Conservation (phyloP, 2,113 vertebrate genomes). For the Tupaia chinensis region DNA sequence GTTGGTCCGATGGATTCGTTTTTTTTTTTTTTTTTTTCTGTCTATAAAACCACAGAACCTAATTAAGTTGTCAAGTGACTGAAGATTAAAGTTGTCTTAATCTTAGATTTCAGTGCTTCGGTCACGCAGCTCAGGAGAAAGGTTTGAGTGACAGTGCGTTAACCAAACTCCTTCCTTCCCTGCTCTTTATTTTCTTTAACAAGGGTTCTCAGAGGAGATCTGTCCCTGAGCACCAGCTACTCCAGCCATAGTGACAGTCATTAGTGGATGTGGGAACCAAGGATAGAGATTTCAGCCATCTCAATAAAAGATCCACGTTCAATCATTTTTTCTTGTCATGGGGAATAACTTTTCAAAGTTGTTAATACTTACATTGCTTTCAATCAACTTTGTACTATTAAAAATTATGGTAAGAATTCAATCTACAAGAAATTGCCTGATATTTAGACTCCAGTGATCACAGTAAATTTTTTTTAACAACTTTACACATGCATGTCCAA, state of each 20-base stretch:
- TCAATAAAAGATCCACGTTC: background rate
- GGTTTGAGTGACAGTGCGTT: background rate
- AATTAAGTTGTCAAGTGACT: slow-evolving; percentile 67
- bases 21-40: background rate
- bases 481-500: too few relatives aligned
- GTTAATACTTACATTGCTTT: background rate
- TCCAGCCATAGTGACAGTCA: background rate
- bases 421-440: slow-evolving; percentile 19
- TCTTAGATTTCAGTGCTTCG: background rate
- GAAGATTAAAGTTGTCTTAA: slow-evolving; percentile 49
- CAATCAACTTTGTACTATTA: background rate
- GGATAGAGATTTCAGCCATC: fast-evolving
- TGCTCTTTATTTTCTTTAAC: background rate
- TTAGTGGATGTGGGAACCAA: background rate
- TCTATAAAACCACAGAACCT: background rate
- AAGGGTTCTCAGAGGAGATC: background rate
- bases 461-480: background rate
- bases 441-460: background rate
- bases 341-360: slow-evolving; percentile 16
- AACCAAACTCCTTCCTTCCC: background rate
- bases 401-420: background rate
- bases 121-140: slow-evolving; percentile 28
- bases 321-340: background rate
- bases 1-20: background rate
- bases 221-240: background rate